Conservation (phyloP, 2,888 invertebrate species). For the Lottia scabra region DNA sequence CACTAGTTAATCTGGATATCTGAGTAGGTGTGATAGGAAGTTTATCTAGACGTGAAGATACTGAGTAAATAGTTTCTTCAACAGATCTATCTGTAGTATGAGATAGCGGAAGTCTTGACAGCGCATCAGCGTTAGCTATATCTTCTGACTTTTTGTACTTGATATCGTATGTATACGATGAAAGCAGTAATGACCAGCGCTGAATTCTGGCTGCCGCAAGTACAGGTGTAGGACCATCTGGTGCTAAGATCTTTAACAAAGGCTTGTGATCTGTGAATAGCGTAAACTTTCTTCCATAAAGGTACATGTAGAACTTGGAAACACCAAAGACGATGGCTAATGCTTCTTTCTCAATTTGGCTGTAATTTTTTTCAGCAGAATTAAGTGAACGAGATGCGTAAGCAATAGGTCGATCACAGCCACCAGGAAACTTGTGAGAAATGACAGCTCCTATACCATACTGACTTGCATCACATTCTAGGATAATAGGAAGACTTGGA, state of each 20-base stretch:
- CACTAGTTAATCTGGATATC: constrained; percentile 19
- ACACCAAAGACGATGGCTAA: constrained; percentile 37
- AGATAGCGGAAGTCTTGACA: constrained; percentile 6
- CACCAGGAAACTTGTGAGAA: constrained; percentile 11
- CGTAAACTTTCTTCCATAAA: constrained; percentile 59
- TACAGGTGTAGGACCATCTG: not conserved
- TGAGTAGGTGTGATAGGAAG: constrained; percentile 29
- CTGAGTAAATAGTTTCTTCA: constrained; percentile 21
- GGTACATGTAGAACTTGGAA: constrained; percentile 8
- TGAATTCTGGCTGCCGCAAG: constrained; percentile 9
- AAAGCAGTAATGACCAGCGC: constrained; percentile 7
- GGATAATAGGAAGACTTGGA: not conserved
- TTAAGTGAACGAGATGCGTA: too few relatives aligned
- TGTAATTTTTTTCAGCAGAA: constrained; percentile 49
- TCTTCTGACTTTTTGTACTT: not conserved
- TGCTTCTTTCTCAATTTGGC: constrained; percentile 67
- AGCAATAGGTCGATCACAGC: constrained; percentile 12
- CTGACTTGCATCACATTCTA: constrained; percentile 17
- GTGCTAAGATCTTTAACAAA: not conserved
- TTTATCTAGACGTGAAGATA: constrained; percentile 46
- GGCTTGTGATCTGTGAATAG: too few relatives aligned
- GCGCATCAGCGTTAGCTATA: constrained; percentile 5
- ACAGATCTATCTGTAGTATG: not conserved
- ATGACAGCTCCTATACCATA: constrained; percentile 19
- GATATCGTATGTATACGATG: constrained; percentile 8